Evolutionary conservation across 2,888 invertebrate genomes (phyloP).

Genomic region (Chirona hameri): DNA sequence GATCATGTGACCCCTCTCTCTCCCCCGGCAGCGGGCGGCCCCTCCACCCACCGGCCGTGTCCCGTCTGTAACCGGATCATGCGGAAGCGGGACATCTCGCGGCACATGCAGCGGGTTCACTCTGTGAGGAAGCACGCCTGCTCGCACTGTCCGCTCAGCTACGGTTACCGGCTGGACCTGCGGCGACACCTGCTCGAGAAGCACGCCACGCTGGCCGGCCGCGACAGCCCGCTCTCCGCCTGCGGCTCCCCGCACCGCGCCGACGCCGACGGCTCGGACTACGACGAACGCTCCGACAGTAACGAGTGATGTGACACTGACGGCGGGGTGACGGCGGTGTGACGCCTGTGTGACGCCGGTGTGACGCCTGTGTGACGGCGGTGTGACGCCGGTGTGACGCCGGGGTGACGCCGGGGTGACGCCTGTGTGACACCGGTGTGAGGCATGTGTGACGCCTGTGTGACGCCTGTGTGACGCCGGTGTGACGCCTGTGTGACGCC

Average conservation of each 20-base stretch:
- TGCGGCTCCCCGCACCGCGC: background rate
- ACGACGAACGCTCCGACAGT: background rate
- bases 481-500: too few species aligned
- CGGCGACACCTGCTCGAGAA: constrained; percentile 13
- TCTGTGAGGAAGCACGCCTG: background rate
- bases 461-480: too few species aligned
- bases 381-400: too few species aligned
- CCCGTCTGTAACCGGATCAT: constrained; percentile 22
- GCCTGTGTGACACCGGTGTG: too few species aligned
- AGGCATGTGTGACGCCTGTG: too few species aligned
- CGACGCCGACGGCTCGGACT: background rate
- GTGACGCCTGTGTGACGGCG: too few species aligned
- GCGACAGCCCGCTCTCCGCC: constrained; percentile 4
- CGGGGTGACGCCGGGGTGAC: too few species aligned
- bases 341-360: too few species aligned
- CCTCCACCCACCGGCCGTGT: constrained; percentile 1
- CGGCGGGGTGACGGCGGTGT: too few species aligned
- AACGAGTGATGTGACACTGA: background rate
- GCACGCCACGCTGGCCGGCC: background rate
- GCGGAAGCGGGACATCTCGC: constrained; percentile 13
- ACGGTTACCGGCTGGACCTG: constrained; percentile 22
- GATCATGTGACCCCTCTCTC: background rate
- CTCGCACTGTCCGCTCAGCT: background rate
- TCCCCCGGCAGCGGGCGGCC: background rate
- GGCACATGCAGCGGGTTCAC: constrained; percentile 12